phyloP scores from a whole-genome alignment of 2,113 vertebrate genomes.

The Psettodes erumei region DNA sequence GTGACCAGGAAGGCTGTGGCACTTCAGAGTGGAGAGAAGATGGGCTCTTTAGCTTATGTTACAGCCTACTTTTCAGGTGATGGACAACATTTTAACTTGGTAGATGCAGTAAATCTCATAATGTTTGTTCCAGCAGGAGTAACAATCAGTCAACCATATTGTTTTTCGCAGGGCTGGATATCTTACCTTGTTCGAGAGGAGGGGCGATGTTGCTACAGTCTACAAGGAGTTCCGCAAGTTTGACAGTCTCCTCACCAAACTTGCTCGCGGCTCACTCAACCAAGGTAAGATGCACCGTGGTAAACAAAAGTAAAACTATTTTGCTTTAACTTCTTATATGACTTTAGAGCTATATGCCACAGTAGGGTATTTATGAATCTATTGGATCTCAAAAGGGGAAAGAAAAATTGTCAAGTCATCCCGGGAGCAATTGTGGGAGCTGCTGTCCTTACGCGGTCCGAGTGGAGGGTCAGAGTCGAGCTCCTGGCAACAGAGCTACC shows the following conservation, averaged over 20 bases:
- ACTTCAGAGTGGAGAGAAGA: constrained; percentile 80
- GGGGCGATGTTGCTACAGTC: constrained; percentile 58
- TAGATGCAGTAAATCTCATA: neutral
- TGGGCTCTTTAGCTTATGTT: constrained; percentile 86
- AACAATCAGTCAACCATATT: neutral
- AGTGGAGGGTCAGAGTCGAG: constrained; percentile 42
- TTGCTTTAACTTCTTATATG: neutral
- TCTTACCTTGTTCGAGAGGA: constrained; percentile 80
- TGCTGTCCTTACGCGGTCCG: constrained; percentile 64
- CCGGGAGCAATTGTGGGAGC: constrained; percentile 80
- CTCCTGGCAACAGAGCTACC: constrained; percentile 85
- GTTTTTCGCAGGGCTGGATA: constrained; percentile 84
- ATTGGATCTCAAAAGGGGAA: constrained; percentile 63
- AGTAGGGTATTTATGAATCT: neutral
- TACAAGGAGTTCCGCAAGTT: constrained; percentile 85
- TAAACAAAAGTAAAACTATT: neutral
- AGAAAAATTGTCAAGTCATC: constrained; percentile 55
- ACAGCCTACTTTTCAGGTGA: constrained; percentile 87
- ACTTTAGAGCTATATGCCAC: neutral
- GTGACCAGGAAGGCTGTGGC: constrained; percentile 24
- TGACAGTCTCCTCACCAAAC: constrained; percentile 84
- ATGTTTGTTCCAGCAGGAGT: neutral
- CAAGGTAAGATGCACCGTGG: constrained; percentile 63
- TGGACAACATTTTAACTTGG: neutral
- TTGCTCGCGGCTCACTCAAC: constrained; percentile 78